Conservation (phyloP, 2,888 invertebrate genomes). For the Trichogramma evanescens region DNA sequence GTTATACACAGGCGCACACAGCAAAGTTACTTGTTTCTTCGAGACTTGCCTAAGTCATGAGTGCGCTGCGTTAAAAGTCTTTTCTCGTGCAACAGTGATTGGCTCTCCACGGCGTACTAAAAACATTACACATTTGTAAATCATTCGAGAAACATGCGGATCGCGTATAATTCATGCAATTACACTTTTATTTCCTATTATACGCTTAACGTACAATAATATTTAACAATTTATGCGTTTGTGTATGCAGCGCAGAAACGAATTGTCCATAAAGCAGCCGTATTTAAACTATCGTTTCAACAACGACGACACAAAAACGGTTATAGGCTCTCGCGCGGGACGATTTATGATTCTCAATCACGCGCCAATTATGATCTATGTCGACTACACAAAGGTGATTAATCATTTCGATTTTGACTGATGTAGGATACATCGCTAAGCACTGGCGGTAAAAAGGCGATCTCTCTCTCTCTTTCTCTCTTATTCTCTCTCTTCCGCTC, state of each 20-base stretch:
- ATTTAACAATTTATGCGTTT: background rate
- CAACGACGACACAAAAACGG: background rate
- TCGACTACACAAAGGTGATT: constrained; percentile 2
- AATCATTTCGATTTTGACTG: background rate
- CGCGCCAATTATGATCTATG: constrained; percentile 11
- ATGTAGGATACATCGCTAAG: too few species aligned
- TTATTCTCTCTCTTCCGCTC: background rate
- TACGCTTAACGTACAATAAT: background rate
- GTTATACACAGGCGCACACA: too few species aligned
- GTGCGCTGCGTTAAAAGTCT: too few species aligned
- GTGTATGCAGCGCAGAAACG: background rate
- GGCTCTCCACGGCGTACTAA: too few species aligned
- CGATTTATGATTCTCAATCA: constrained; percentile 15
- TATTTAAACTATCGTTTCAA: background rate
- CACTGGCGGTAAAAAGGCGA: background rate
- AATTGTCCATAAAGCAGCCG: constrained; percentile 1
- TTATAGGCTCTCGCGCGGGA: background rate
- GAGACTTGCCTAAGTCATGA: too few species aligned
- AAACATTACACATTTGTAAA: background rate
- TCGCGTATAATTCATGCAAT: background rate
- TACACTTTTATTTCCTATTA: background rate
- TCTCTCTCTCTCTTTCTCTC: background rate
- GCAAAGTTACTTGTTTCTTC: too few species aligned
- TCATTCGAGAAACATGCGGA: background rate
- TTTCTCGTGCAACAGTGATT: too few species aligned